phyloP scores from a whole-genome alignment of 2,888 invertebrate species.

The Dysmachus trigonus region DNA sequence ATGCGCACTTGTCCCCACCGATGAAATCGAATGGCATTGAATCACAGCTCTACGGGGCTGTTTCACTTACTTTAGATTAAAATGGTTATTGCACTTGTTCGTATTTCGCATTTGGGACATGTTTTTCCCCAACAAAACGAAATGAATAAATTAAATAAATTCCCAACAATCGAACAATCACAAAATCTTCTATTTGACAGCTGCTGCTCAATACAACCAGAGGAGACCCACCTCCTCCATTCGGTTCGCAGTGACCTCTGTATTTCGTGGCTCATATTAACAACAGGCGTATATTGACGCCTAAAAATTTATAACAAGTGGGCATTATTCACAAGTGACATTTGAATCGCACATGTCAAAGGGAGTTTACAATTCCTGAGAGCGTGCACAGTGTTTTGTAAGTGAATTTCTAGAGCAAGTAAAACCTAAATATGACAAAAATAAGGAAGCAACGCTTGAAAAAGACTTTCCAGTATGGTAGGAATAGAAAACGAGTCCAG shows the following conservation, averaged over 20 bases:
- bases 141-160: background rate
- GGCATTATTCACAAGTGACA: background rate
- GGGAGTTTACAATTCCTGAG: background rate
- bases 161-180: background rate
- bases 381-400: background rate
- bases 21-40: background rate
- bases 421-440: background rate
- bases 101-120: background rate
- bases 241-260: background rate
- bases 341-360: background rate
- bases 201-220: background rate
- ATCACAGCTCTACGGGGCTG: background rate
- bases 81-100: background rate
- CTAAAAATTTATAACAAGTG: background rate
- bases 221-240: background rate
- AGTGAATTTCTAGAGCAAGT: background rate
- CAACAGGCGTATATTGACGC: background rate
- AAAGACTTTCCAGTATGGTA: constrained; percentile 76
- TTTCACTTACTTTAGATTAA: background rate
- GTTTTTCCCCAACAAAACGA: background rate
- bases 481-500: constrained; percentile 78
- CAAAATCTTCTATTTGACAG: background rate
- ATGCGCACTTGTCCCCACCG: constrained; percentile 1
- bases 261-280: background rate
- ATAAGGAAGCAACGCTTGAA: constrained; percentile 58